phyloP scores from a whole-genome alignment of 2,113 vertebrate genomes.

The Cyprinus carpio region DNA sequence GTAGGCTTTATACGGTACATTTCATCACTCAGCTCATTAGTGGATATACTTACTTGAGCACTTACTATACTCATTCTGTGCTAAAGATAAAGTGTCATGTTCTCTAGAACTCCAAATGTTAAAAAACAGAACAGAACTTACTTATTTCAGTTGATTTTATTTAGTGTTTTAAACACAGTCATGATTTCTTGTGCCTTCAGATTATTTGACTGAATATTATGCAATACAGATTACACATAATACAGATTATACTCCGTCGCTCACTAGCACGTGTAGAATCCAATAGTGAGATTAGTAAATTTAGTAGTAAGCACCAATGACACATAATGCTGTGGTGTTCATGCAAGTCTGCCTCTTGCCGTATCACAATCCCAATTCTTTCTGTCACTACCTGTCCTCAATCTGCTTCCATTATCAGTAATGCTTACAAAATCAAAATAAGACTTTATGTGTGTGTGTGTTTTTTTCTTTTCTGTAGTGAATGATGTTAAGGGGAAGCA shows the following conservation, averaged over 20 bases:
- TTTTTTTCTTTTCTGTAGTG: conserved; percentile 69
- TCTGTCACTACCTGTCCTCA: too few species aligned
- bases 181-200: background rate
- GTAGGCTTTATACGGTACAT: background rate
- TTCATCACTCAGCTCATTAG: background rate
- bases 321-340: background rate
- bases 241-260: background rate
- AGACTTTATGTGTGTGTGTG: background rate
- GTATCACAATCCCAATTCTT: background rate
- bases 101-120: background rate
- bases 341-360: background rate
- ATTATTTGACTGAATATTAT: background rate
- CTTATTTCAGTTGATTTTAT: background rate
- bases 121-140: background rate
- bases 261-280: background rate
- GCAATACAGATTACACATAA: background rate
- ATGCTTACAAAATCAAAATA: background rate
- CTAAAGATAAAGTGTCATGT: background rate
- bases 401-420: background rate
- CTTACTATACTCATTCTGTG: background rate
- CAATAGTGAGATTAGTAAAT: conserved; percentile 5
- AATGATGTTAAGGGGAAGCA: conserved; percentile 96
- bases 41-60: background rate
- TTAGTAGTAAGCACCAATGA: background rate
- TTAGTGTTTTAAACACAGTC: background rate